Evolutionary conservation across 1,140 invertebrate species (phyloP), one percentile per base, ranked within the genome.

Genomic region (Diorhabda carinulata): DNA sequence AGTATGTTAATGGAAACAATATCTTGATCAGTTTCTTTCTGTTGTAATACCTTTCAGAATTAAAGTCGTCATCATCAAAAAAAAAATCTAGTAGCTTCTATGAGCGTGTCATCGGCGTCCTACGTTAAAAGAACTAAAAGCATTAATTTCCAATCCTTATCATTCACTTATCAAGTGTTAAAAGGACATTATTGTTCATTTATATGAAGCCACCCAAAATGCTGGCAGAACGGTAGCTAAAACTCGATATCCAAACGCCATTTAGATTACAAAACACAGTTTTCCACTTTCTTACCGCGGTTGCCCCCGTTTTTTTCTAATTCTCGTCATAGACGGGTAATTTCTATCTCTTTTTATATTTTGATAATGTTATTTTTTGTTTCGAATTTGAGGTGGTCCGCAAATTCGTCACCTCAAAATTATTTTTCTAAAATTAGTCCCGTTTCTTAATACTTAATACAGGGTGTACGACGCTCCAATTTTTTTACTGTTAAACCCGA

Each of bases 181-280:
- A 71, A 73, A 71, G 69, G 67, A 71, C 72, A 73, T 73, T 73
- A 71, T 73, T 73, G 72, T 71, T 67, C 72, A 69, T 73, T 73
- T 73, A 73, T 73, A 73, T 68, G 72, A 71, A 68, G 72, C 72
- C 72, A 73, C 72, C 72, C 72, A 73, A 73, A 73, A 67, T 66
- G 72, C 58, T 73, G 72, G 69, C 72, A 73, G 72, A 65, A 71
- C 72, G 72, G 72, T 73, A 73, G 72, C 72, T 63, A 66, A 70
- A 67, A 72, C 64, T 43, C 68, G 72, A 73, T 73, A 71, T 64
- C 64, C 69, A 60, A 64, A 56, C 61, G 69, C 66, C 67, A 73
- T 73, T 73, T 73, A 73, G 72, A 73, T 73, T 67, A 73, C 42
- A 66, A 43, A 65, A 73, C 72, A 73, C 64, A 64, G 62, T 60